Conservation (phyloP, 1,140 invertebrate genomes). For the Lamellibrachia luymesi region DNA sequence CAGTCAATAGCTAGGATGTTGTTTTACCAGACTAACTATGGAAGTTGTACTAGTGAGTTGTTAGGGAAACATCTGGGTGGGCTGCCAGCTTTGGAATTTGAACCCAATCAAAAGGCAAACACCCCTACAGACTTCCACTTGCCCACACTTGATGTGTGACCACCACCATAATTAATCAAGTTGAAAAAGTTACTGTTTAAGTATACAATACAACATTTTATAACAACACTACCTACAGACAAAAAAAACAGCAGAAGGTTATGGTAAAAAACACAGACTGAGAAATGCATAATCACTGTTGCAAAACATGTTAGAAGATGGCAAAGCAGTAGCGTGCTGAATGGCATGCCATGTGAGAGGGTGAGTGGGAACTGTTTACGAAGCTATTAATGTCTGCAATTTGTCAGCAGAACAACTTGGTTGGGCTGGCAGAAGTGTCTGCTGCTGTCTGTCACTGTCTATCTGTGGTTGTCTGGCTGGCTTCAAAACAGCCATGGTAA, state of each 20-base stretch:
- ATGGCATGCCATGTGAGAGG: background rate
- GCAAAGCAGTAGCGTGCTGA: background rate
- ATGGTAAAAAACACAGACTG: background rate
- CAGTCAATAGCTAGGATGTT: background rate
- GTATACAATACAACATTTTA: background rate
- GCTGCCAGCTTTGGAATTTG: background rate
- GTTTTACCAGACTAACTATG: background rate
- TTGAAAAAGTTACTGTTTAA: background rate
- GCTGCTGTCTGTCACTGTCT: background rate
- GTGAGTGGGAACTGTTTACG: background rate
- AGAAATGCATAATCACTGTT: background rate
- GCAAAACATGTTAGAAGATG: background rate
- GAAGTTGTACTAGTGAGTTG: background rate
- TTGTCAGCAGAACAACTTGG: background rate
- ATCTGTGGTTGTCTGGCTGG: background rate
- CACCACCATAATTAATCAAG: background rate
- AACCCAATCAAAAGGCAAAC: background rate
- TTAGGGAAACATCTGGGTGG: background rate
- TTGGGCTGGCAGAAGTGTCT: background rate
- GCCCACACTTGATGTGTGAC: background rate
- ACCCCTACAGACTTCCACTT: background rate
- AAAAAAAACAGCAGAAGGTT: too few relatives aligned
- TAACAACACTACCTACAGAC: too few relatives aligned
- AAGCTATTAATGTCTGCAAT: slow-evolving; percentile 5
- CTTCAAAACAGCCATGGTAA: background rate